Evolutionary conservation across 2,797 vertebrate genomes (phyloP).

Genomic region (Mus spretus): DNA sequence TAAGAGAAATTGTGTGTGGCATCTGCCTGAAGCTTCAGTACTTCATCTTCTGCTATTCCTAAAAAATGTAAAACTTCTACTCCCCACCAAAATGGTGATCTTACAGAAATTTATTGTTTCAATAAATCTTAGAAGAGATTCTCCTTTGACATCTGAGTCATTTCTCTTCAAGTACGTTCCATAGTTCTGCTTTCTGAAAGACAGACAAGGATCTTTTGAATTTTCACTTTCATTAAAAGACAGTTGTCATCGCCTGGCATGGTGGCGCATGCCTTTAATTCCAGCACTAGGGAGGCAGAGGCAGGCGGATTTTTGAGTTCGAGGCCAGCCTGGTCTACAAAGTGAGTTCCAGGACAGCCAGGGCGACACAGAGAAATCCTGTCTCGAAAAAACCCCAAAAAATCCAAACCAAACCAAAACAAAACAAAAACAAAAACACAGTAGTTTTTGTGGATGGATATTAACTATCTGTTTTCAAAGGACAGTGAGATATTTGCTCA

Average conservation of each 20-base stretch:
- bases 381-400: too few species aligned
- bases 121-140: slow-evolving; percentile 87
- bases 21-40: slow-evolving; percentile 82
- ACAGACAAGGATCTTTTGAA: slow-evolving; percentile 79
- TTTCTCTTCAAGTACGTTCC: slow-evolving; percentile 83
- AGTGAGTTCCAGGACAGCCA: too few species aligned
- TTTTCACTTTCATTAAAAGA: slow-evolving; percentile 81
- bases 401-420: too few species aligned
- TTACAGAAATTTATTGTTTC: slow-evolving; percentile 82
- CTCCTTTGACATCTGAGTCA: slow-evolving; percentile 86
- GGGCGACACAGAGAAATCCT: too few species aligned
- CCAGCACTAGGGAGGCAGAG: too few species aligned
- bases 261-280: too few species aligned
- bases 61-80: slow-evolving; percentile 83
- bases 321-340: too few species aligned
- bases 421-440: slow-evolving; percentile 77
- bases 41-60: slow-evolving; percentile 86
- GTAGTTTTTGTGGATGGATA: slow-evolving; percentile 65
- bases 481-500: slow-evolving; percentile 18
- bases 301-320: too few species aligned
- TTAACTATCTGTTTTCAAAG: slow-evolving; percentile 67
- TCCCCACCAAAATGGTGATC: slow-evolving; percentile 82
- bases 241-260: too few species aligned
- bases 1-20: slow-evolving; percentile 79
- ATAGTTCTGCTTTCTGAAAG: slow-evolving; percentile 80